These are phyloP conservation scores for Halcyon smyrnensis DNA, from an alignment of 2,797 vertebrate genomes.

Conservation along the genomic window DNA sequence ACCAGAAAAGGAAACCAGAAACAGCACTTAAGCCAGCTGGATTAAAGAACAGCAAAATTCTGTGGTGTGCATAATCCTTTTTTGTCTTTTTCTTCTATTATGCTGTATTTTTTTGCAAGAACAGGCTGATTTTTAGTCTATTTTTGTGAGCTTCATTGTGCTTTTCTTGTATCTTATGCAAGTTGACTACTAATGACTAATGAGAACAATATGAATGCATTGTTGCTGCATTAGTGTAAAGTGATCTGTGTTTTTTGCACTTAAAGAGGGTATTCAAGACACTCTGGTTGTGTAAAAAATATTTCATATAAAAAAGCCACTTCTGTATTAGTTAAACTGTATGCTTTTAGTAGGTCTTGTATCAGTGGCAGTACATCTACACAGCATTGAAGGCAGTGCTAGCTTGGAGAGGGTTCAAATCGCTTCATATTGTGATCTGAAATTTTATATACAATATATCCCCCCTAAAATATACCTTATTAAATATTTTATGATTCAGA, in stretches of 20 bases:
- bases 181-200: constrained; percentile 90
- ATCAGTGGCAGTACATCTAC: constrained; percentile 85
- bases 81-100: constrained; percentile 72
- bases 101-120: constrained; percentile 74
- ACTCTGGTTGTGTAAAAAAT: constrained; percentile 80
- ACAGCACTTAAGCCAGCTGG: constrained; percentile 67
- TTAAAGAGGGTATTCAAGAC: constrained; percentile 82
- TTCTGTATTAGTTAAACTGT: constrained; percentile 87
- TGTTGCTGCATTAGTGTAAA: constrained; percentile 90
- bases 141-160: constrained; percentile 84
- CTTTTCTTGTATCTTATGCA: constrained; percentile 85
- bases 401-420: constrained; percentile 88
- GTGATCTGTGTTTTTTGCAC: constrained; percentile 91
- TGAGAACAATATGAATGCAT: constrained; percentile 94
- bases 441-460: constrained; percentile 99
- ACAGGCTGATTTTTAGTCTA: constrained; percentile 80
- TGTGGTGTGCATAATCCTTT: constrained; percentile 84
- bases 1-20: constrained; percentile 45
- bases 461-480: constrained; percentile 94
- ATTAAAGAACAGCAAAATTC: constrained; percentile 69
- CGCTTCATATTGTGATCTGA: constrained; percentile 97
- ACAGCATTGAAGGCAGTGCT: constrained; percentile 81
- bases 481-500: constrained; percentile 99
- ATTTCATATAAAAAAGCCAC: constrained; percentile 83
- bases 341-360: constrained; percentile 89